phyloP scores from a whole-genome alignment of 2,888 invertebrate species.

The Tenthredo livida region DNA sequence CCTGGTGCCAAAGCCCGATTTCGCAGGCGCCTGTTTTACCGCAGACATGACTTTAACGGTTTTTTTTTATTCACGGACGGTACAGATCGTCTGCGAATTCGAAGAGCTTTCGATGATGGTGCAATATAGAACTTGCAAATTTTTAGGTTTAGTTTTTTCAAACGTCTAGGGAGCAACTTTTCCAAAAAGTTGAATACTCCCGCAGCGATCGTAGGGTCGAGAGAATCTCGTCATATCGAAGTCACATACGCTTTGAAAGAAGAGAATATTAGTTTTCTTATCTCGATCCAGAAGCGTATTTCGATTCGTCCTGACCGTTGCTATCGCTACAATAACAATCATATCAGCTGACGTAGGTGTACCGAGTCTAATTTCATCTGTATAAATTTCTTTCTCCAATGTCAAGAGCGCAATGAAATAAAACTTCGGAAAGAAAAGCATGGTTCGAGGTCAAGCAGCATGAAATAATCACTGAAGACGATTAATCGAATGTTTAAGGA shows the following conservation, averaged over 20 bases:
- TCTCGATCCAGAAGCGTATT: neutral
- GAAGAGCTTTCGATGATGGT: neutral
- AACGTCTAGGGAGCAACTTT: neutral
- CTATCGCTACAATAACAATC: conserved; percentile 27
- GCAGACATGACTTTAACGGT: neutral
- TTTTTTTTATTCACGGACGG: neutral
- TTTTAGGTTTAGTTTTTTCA: neutral
- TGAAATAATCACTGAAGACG: neutral
- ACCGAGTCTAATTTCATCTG: neutral
- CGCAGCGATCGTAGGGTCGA: neutral
- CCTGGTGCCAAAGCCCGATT: conserved; percentile 36
- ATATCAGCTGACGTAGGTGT: neutral
- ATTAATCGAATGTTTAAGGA: neutral
- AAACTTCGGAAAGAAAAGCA: neutral
- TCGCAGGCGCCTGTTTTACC: neutral
- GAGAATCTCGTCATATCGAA: neutral
- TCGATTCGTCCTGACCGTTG: neutral
- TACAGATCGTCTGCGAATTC: neutral
- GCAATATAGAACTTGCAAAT: conserved; percentile 1
- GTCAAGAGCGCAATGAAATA: neutral
- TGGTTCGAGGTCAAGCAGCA: neutral
- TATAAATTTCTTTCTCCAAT: neutral
- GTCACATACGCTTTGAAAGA: neutral
- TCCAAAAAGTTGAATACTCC: neutral
- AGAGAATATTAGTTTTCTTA: conserved; percentile 17